phyloP scores from a whole-genome alignment of 2,113 vertebrate species.

The Meriones unguiculatus region DNA sequence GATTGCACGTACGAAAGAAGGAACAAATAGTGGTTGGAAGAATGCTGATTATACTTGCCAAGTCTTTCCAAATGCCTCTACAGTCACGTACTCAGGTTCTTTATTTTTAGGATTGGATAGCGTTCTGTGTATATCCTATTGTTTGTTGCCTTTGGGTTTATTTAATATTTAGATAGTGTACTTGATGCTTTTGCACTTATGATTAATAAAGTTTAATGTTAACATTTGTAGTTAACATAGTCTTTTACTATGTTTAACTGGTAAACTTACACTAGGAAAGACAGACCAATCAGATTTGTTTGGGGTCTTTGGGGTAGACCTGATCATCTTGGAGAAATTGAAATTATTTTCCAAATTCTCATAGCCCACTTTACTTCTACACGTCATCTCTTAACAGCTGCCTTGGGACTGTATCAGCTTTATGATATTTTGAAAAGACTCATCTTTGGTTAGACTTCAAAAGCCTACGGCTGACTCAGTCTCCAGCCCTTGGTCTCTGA shows the following conservation, averaged over 20 bases:
- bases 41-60: constrained; percentile 74
- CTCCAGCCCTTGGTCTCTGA: not conserved
- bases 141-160: not conserved
- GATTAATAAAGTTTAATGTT: constrained; percentile 72
- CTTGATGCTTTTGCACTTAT: not conserved
- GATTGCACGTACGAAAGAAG: constrained; percentile 85
- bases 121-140: not conserved
- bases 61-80: constrained; percentile 73
- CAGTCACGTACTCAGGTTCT: constrained; percentile 67
- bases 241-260: constrained; percentile 9
- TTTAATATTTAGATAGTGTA: not conserved
- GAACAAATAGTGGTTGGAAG: constrained; percentile 83
- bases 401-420: constrained; percentile 10
- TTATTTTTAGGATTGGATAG: constrained; percentile 59
- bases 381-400: constrained; percentile 10
- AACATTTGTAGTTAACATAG: not conserved
- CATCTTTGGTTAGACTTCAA: constrained; percentile 24
- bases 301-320: not conserved
- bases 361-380: not conserved
- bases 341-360: not conserved
- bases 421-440: constrained; percentile 23
- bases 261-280: constrained; percentile 19
- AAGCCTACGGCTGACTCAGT: not conserved
- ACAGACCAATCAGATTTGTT: not conserved
- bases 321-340: not conserved